These are phyloP conservation scores for Myripristis murdjan DNA, from an alignment of 2,797 vertebrate species.

Conservation along the genomic window DNA sequence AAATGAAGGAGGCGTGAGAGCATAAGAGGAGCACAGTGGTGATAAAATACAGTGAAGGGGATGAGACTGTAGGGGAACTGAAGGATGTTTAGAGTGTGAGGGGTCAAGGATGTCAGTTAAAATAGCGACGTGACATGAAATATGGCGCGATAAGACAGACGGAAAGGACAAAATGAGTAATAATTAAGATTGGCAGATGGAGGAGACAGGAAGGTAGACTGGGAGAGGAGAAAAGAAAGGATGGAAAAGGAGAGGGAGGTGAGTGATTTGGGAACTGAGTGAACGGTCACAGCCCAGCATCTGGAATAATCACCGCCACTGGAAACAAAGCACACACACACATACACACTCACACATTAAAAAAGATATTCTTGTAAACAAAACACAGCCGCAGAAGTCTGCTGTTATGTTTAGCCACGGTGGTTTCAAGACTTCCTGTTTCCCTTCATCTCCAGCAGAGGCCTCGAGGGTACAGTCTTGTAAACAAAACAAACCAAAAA, in stretches of 20 bases:
- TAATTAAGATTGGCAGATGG: conserved; percentile 33
- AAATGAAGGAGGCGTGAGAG: neutral
- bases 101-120: conserved; percentile 36
- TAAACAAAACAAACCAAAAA: conserved; percentile 54
- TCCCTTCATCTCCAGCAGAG: conserved; percentile 20
- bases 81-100: conserved; percentile 29
- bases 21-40: neutral
- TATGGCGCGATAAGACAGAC: conserved; percentile 33
- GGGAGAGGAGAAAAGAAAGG: conserved; percentile 20
- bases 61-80: conserved; percentile 17
- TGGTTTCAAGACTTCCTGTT: conserved; percentile 51
- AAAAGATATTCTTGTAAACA: neutral
- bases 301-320: conserved; percentile 10
- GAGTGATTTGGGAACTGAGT: conserved; percentile 59
- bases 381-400: conserved; percentile 24
- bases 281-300: conserved; percentile 43
- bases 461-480: conserved; percentile 3
- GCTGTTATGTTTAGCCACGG: conserved; percentile 36
- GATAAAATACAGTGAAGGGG: conserved; percentile 5
- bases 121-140: conserved; percentile 28
- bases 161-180: conserved; percentile 51
- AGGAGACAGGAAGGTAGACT: conserved; percentile 25
- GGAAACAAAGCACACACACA: conserved; percentile 20
- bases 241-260: conserved; percentile 21
- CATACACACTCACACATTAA: conserved; percentile 8